Conservation (phyloP, 2,797 vertebrate species). For the Balearica regulorum region DNA sequence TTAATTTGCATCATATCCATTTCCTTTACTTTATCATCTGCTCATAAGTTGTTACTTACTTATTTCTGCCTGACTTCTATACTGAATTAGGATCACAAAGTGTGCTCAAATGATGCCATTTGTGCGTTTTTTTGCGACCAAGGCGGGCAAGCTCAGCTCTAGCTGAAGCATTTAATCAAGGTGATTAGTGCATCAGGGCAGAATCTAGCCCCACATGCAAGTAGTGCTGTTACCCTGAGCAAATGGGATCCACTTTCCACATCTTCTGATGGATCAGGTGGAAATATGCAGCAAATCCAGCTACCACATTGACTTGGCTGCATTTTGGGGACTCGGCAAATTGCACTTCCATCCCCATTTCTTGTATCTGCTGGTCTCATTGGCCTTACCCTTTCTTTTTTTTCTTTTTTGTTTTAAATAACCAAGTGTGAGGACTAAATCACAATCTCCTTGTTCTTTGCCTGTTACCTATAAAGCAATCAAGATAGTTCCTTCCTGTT, state of each 20-base stretch:
- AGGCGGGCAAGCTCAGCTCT: background rate
- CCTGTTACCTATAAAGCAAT: background rate
- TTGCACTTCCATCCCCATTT: background rate
- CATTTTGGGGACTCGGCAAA: background rate
- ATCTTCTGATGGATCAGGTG: background rate
- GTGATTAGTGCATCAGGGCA: background rate
- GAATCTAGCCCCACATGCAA: background rate
- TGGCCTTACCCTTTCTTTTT: background rate
- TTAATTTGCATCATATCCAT: background rate
- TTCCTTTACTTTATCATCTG: background rate
- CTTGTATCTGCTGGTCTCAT: background rate
- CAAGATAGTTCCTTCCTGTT: background rate
- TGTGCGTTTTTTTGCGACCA: background rate
- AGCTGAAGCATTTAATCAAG: background rate
- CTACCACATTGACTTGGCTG: rapidly evolving
- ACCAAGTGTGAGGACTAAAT: background rate
- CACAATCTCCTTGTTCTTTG: background rate
- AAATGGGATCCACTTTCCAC: background rate
- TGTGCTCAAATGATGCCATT: background rate
- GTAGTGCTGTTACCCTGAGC: background rate
- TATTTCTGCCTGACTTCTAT: background rate
- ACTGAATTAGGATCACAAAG: background rate
- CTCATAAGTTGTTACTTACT: background rate
- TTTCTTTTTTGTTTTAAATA: background rate
- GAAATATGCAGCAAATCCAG: background rate